Evolutionary conservation across 2,888 invertebrate species (phyloP).

Genomic region (Fissipunctia ypsillon): DNA sequence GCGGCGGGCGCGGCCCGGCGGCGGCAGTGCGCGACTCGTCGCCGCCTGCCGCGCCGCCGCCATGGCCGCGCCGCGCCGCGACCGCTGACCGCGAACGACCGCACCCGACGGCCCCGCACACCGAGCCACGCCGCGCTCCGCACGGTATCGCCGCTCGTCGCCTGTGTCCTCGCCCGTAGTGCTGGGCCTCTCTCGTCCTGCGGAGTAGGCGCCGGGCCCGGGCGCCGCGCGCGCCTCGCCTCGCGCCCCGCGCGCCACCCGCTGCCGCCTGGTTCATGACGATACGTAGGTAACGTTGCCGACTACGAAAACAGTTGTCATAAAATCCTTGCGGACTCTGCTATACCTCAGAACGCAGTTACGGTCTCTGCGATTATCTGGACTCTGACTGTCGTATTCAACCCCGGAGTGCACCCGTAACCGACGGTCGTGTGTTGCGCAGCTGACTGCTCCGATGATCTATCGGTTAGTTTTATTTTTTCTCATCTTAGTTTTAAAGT

Average conservation of each 20-base stretch:
- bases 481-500: slow-evolving; percentile 61
- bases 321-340: slow-evolving; percentile 72
- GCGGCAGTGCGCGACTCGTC: slow-evolving; percentile 86
- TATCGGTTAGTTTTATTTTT: slow-evolving; percentile 83
- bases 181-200: slow-evolving; percentile 77
- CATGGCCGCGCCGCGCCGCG: slow-evolving; percentile 86
- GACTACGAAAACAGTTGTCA: slow-evolving; percentile 76
- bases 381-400: slow-evolving; percentile 73
- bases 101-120: slow-evolving; percentile 75
- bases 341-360: slow-evolving; percentile 68
- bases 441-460: slow-evolving; percentile 88
- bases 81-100: slow-evolving; percentile 83
- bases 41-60: slow-evolving; percentile 86
- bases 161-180: slow-evolving; percentile 61
- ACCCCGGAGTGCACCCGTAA: slow-evolving; percentile 75
- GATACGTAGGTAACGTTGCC: slow-evolving; percentile 83
- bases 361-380: slow-evolving; percentile 70
- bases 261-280: slow-evolving; percentile 78
- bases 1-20: slow-evolving; percentile 76
- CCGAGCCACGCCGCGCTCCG: slow-evolving; percentile 77
- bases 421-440: slow-evolving; percentile 86
- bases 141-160: slow-evolving; percentile 72
- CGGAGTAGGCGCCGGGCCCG: slow-evolving; percentile 71
- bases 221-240: slow-evolving; percentile 66
- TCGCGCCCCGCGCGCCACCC: slow-evolving; percentile 71